Evolutionary conservation across 2,113 vertebrate genomes (phyloP).

Genomic region (Heterotis niloticus): DNA sequence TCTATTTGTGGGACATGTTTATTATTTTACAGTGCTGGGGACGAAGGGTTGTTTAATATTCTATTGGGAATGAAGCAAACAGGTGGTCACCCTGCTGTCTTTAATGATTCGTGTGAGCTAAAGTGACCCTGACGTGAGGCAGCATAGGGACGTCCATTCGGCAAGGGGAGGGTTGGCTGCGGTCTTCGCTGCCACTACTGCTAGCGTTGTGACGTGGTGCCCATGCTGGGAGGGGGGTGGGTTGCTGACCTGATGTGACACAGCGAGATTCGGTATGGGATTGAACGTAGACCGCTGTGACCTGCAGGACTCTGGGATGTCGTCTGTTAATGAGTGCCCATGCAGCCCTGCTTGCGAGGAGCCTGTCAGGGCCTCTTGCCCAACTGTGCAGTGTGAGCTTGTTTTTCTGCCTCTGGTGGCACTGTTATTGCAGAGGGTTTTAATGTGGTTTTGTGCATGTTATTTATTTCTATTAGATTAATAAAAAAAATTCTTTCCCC

Average conservation of each 20-base stretch:
- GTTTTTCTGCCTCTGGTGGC: not conserved
- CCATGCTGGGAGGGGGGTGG: not conserved
- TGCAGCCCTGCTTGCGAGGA: not conserved
- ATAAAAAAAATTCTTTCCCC: no score
- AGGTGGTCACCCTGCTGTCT: not conserved
- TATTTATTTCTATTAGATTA: no score
- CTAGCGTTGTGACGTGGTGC: not conserved
- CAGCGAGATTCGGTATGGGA: not conserved
- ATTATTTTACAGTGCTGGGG: not conserved
- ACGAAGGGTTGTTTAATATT: constrained; percentile 11
- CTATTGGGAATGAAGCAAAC: constrained; percentile 14
- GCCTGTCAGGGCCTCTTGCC: not conserved
- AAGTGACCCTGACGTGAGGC: constrained; percentile 9
- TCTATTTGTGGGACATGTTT: not conserved
- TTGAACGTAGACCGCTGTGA: not conserved
- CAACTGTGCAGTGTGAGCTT: not conserved
- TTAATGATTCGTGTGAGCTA: constrained; percentile 27
- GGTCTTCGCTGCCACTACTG: not conserved
- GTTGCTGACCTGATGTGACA: not conserved
- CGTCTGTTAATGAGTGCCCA: not conserved
- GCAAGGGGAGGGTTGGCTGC: not conserved
- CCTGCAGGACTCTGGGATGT: not conserved
- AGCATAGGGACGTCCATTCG: not conserved
- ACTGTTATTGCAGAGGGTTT: no score
- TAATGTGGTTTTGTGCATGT: no score